phyloP scores from a whole-genome alignment of 2,888 invertebrate genomes.

The Acrobasis consociella region DNA sequence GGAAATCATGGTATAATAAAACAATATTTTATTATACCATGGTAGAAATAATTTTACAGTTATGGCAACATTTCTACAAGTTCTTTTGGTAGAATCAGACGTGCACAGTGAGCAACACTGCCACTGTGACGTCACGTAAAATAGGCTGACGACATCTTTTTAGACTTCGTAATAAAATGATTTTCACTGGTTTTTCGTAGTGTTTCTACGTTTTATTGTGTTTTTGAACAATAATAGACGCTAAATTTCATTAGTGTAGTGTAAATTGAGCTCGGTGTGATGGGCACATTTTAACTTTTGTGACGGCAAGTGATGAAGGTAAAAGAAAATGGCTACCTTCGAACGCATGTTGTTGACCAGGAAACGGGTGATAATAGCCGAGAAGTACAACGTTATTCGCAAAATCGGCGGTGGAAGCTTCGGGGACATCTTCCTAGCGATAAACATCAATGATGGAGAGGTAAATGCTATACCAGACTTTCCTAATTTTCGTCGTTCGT shows the following conservation, averaged over 20 bases:
- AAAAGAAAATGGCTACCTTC: conserved; percentile 78
- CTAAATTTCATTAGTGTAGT: conserved; percentile 64
- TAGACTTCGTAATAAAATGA: conserved; percentile 66
- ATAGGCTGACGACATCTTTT: conserved; percentile 73
- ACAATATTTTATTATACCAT: no score
- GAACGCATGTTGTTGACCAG: conserved; percentile 73
- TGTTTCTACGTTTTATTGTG: conserved; percentile 61
- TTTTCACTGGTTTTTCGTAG: conserved; percentile 64
- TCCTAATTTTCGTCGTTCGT: conserved; percentile 37
- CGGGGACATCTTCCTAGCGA: conserved; percentile 98
- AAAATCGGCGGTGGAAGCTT: conserved; percentile 99
- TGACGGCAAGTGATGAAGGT: conserved; percentile 74
- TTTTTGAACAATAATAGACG: conserved; percentile 55
- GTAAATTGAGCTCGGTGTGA: conserved; percentile 64
- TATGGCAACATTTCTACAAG: conserved; percentile 37
- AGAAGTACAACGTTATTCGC: conserved; percentile 96
- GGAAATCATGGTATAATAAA: no score
- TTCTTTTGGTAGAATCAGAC: conserved; percentile 36
- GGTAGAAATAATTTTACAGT: conserved; percentile 9
- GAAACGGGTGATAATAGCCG: conserved; percentile 85
- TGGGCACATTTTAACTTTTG: conserved; percentile 65
- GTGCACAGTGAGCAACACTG: conserved; percentile 57
- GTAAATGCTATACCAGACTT: conserved; percentile 73
- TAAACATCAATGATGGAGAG: conserved; percentile 95
- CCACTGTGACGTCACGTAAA: conserved; percentile 75